Conservation (phyloP, 2,113 vertebrate species). For the Aspiorhynchus laticeps region DNA sequence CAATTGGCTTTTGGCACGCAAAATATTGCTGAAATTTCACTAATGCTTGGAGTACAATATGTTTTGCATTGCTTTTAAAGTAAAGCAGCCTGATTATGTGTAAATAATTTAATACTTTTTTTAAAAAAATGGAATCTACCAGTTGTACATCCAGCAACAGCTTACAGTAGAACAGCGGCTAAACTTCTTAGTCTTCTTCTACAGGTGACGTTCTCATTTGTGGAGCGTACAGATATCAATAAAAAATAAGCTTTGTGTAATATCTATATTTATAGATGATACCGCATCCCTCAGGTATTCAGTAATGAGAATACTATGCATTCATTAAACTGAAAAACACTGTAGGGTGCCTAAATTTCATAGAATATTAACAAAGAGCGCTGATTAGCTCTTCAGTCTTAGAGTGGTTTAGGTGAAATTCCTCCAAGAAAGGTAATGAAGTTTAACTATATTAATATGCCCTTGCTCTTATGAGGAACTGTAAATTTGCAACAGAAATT, state of each 20-base stretch:
- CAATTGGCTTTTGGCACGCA: too few relatives aligned
- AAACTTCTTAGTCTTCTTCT: background rate
- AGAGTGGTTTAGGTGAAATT: background rate
- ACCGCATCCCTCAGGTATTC: background rate
- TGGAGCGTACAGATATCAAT: background rate
- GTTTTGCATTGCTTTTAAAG: background rate
- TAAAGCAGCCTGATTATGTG: background rate
- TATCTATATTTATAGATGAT: background rate
- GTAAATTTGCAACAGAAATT: constrained; percentile 27
- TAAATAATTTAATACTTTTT: background rate
- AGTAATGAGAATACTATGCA: constrained; percentile 9
- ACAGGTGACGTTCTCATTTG: background rate
- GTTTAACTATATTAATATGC: background rate
- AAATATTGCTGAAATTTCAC: too few relatives aligned
- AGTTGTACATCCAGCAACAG: background rate
- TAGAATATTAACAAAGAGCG: constrained; percentile 16
- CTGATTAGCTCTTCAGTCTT: background rate
- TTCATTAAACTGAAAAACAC: constrained; percentile 28
- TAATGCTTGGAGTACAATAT: background rate
- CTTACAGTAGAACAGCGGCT: background rate
- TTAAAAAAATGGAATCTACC: background rate
- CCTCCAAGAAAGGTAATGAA: background rate
- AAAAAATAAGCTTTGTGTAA: background rate
- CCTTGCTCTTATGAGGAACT: constrained; percentile 20
- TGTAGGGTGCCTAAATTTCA: constrained; percentile 11